Base-by-base conservation (phyloP, 2,797 vertebrate species). In the Agapornis canus region DNA sequence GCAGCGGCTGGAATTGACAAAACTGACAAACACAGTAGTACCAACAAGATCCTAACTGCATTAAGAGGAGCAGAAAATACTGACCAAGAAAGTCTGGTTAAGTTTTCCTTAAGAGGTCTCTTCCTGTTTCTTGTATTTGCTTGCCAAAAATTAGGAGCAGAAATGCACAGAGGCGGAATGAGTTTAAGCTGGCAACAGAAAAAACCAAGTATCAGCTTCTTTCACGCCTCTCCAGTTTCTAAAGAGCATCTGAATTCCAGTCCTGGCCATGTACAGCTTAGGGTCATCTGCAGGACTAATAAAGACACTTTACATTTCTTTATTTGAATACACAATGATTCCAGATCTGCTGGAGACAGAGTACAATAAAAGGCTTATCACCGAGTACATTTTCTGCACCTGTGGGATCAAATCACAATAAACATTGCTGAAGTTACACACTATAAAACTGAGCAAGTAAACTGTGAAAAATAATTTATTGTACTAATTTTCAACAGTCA, bases 391-490 rank as follows among this genome's bases (percentile, higher is more conserved):
- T 66, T 78, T 43, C 57, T 37, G 65, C 54, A 49, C 4, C 19
- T 40, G 20, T 39, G 45, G 66, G 35, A 89, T 82, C 37, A 80
- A 89, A 82, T 39, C 51, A 29, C 1, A 25, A 86, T 11, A 69
- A 89, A 31, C 39, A 70, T 5, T 61, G 31, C 18, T 71, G 32
- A 83, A 54, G 14, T 54, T 25, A 27, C 18, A 83, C 37, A 45
- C n/a, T 32, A 68, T 11, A 80, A 75, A 91, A 92, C 0, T 1
- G 4, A 89, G n/a, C 32, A 47, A 57, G 23, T 17, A 51, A 78
- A 61, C 12, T 0, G 3, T 71, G n/a, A 88, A 87, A 92, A 91
- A 81, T 40, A 73, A 89, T 91, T 96, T 95, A 93, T 94, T 95
- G 72, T 5, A 83, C 47, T 81, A 9, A 83, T 73, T 70, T 70